Conservation (phyloP, 2,113 vertebrate species). For the Piprites chloris region DNA sequence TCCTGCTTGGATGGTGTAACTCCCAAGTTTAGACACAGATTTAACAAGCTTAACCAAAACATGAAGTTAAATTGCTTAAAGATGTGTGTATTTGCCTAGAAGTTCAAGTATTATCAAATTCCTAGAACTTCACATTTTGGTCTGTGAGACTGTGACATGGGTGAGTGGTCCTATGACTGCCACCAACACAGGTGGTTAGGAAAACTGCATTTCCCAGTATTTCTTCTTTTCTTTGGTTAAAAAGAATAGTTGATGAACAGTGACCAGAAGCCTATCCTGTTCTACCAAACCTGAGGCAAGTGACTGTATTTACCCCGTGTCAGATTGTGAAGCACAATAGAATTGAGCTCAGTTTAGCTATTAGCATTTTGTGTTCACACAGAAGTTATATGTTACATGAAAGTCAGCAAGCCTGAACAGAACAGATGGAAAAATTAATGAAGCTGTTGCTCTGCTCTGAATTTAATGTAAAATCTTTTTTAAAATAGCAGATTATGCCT, state of each 20-base stretch:
- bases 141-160: neutral
- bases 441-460: slow-evolving; percentile 20
- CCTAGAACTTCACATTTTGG: neutral
- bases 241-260: neutral
- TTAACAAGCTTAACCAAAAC: neutral
- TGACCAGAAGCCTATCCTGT: neutral
- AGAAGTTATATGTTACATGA: slow-evolving; percentile 27
- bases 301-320: neutral
- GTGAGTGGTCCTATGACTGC: neutral
- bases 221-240: neutral
- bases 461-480: slow-evolving; percentile 19
- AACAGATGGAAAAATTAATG: slow-evolving; percentile 50
- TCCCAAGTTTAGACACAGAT: neutral
- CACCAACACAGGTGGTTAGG: neutral
- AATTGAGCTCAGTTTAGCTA: neutral
- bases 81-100: neutral
- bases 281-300: neutral
- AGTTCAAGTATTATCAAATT: neutral
- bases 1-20: neutral
- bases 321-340: neutral
- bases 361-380: slow-evolving; percentile 8
- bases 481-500: slow-evolving; percentile 26
- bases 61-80: neutral
- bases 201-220: neutral
- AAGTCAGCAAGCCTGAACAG: neutral